Evolutionary conservation across 2,888 invertebrate species (phyloP), one percentile per base, ranked within the genome.

Genomic region (Hypolimnas misippus): DNA sequence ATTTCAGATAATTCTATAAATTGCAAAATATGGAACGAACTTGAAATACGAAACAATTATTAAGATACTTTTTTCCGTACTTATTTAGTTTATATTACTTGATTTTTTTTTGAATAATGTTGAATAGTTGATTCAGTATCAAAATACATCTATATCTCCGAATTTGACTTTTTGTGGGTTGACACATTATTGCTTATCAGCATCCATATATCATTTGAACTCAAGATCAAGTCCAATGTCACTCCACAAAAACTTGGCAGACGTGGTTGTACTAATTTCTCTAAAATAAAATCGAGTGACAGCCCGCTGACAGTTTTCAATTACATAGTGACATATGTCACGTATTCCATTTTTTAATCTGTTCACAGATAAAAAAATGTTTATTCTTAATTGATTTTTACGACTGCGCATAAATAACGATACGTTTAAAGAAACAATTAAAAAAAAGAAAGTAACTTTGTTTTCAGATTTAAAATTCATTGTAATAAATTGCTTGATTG

Each of bases 161-260:
- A n/a, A n/a, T n/a, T n/a, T n/a, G n/a, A n/a, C n/a, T n/a, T n/a
- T n/a, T n/a, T n/a, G n/a, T n/a, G n/a, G n/a, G n/a, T n/a, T n/a
- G n/a, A n/a, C n/a, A n/a, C n/a, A n/a, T n/a, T n/a, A n/a, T n/a
- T n/a, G n/a, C n/a, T n/a, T n/a, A n/a, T n/a, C n/a, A n/a, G n/a
- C n/a, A n/a, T n/a, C n/a, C n/a, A n/a, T n/a, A n/a, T n/a, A n/a
- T n/a, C n/a, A n/a, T n/a, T 33, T 33, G 8, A 31, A 46, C 35
- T 31, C 17, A 31, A 31, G 50, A 53, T 66, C 66, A 64, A 66
- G 65, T 66, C 66, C 69, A 68, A 57, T 70, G 67, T 58, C 65
- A 66, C 42, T 31, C 29, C 35, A 29, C 55, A 59, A 52, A 65
- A 55, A 57, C 59, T 67, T 67, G 69, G 63, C 69, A 61, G 38